Evolutionary conservation across 2,797 vertebrate species (phyloP), one percentile per base, ranked within the genome.

Genomic region (Silurus aristotelis): DNA sequence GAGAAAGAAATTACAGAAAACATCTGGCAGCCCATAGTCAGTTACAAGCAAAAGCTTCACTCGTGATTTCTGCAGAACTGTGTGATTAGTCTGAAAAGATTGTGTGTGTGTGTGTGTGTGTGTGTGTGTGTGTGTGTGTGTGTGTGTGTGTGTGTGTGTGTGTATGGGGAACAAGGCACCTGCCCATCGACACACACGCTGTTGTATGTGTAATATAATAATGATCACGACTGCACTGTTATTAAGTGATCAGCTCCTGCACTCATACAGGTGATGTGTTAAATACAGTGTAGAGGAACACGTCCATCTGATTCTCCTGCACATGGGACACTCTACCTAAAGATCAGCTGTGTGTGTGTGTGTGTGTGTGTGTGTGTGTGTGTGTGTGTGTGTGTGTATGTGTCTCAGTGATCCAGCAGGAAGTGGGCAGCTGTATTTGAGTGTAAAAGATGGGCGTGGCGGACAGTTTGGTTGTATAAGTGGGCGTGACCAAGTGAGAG

Each of bases 21-120:
- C 71, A 73, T 73, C 71, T 73, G 71, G 71, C 71, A 73, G 71
- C 71, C 46, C 5, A 52, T 55, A 73, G 55, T 73, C 71, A 73
- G 71, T 52, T 73, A 73, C 22, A 5, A 73, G 46, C 22, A 22
- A 73, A 73, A 73, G 70, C 10, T 48, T 72, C 43, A 48, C 20
- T 72, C 43, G 0, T 12, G 70, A 9, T 22, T 72, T 43, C 43
- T 13, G 20, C 70, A 48, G 38, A 72, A 73, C 20, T 52, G 71
- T 73, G 71, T 52, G 71, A 55, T 52, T 52, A n/a, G 22, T 52
- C 71, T 15, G 46, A 25, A 52, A n/a, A 52, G 20, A 52, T n/a
- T n/a, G n/a, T 25, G 43, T 48, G 48, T 52, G 46, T 73, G 71
- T 72, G 70, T 52, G 71, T 52, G 70, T 72, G 46, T 52, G 68